Percentiles rank a stretch among this genome's conserved stretches.
Evolutionary conservation across 2,888 invertebrate genomes (phyloP).

Genomic region (Bibio marci): DNA sequence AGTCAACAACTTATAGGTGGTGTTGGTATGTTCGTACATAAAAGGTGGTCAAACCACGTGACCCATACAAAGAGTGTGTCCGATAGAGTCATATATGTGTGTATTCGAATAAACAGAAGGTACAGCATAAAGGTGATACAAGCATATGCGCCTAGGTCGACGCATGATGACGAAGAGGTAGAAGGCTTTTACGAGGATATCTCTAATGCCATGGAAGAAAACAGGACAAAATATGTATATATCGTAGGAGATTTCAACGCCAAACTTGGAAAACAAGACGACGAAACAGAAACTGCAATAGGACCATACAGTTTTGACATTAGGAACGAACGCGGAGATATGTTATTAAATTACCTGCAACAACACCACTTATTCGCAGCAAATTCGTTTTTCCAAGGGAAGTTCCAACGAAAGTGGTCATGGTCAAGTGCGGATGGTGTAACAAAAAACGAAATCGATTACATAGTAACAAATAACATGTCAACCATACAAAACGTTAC

Average conservation of each 20-base stretch:
- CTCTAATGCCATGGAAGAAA: neutral
- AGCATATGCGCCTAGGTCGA: neutral
- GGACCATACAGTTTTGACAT: neutral
- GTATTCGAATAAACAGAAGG: neutral
- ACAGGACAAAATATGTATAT: neutral
- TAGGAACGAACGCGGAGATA: neutral
- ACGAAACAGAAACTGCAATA: neutral
- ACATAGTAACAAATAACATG: neutral
- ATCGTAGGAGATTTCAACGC: neutral
- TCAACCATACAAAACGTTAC: neutral
- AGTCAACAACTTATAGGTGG: neutral
- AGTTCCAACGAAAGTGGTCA: neutral
- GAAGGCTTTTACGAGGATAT: neutral
- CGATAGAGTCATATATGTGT: neutral
- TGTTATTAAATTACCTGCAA: neutral
- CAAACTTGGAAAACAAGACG: neutral
- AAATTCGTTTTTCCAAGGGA: neutral
- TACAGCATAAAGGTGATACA: neutral
- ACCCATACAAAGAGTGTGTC: neutral
- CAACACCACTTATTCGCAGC: neutral
- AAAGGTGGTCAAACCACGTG: neutral
- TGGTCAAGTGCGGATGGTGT: neutral
- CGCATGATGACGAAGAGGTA: neutral
- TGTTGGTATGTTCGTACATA: neutral
- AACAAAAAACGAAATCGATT: neutral